These are phyloP conservation scores for Epinotia brunnichana DNA, from an alignment of 2,888 invertebrate genomes.

Conservation along the genomic window DNA sequence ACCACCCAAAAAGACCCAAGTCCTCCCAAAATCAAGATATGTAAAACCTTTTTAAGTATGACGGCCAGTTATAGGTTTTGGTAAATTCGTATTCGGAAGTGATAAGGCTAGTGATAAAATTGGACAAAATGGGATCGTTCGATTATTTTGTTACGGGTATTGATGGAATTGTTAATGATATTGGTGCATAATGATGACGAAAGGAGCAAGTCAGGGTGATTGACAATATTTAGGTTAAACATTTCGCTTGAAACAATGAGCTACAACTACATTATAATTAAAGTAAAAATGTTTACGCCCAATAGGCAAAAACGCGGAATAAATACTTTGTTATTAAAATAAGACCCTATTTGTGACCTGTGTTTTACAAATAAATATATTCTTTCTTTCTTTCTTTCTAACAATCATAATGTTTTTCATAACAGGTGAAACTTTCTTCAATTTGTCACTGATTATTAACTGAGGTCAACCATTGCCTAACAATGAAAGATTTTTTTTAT, in stretches of 20 bases:
- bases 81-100: conserved; percentile 46
- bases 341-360: too few species aligned
- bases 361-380: too few species aligned
- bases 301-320: too few species aligned
- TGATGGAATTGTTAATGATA: conserved; percentile 22
- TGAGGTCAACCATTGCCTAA: too few species aligned
- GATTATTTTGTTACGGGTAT: conserved; percentile 20
- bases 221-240: conserved; percentile 11
- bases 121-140: conserved; percentile 28
- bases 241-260: not conserved
- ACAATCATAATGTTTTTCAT: too few species aligned
- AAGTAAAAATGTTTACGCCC: too few species aligned
- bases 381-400: too few species aligned
- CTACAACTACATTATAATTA: too few species aligned
- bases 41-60: conserved; percentile 48
- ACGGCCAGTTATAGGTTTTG: conserved; percentile 50
- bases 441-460: not conserved
- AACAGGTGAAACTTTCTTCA: too few species aligned
- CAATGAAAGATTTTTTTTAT: too few species aligned
- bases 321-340: too few species aligned
- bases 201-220: not conserved
- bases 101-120: conserved; percentile 34
- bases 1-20: conserved; percentile 18
- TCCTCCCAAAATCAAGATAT: not conserved
- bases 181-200: conserved; percentile 12